These are phyloP conservation scores for Axinella damicornis DNA, from an alignment of 37 sponge, comb jelly and placozoan genomes.

Conservation along the genomic window DNA sequence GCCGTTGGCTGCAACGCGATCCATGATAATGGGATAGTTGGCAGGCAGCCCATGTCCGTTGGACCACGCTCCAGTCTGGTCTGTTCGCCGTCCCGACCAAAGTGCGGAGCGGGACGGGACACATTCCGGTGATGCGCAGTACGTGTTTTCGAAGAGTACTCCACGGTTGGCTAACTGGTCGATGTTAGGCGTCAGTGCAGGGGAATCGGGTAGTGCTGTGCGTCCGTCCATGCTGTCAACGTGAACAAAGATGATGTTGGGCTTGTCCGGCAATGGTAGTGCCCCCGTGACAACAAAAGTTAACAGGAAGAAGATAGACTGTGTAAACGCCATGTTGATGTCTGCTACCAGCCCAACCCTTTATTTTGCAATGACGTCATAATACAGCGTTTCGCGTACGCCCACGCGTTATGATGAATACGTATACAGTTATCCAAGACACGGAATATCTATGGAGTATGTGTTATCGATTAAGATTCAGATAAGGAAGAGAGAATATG, in stretches of 20 bases:
- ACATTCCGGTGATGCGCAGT: conserved; percentile 24
- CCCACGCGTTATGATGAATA: too few relatives aligned
- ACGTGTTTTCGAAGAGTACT: conserved; percentile 35
- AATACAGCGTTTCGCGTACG: too few relatives aligned
- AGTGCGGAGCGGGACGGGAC: conserved; percentile 29
- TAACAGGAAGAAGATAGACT: too few relatives aligned
- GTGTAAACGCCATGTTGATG: too few relatives aligned
- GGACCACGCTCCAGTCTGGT: conserved; percentile 26
- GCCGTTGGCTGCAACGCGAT: not conserved
- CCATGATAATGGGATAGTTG: conserved; percentile 18
- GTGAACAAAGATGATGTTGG: conserved; percentile 20
- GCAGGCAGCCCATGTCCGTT: conserved; percentile 14
- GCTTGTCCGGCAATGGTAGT: not conserved
- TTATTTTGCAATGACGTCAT: too few relatives aligned
- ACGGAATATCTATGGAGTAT: too few relatives aligned
- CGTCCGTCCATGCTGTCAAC: conserved; percentile 37
- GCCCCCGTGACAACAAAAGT: too few relatives aligned
- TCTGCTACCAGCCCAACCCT: too few relatives aligned
- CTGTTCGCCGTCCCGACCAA: conserved; percentile 12
- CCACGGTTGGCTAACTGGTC: conserved; percentile 18
- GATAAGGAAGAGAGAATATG: too few relatives aligned
- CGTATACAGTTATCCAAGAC: too few relatives aligned
- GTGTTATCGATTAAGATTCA: too few relatives aligned
- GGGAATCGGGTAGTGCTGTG: conserved; percentile 18
- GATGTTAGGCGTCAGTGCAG: conserved; percentile 19